These are phyloP conservation scores for Eublepharis macularius DNA, from an alignment of 2,113 vertebrate species.

Conservation along the genomic window DNA sequence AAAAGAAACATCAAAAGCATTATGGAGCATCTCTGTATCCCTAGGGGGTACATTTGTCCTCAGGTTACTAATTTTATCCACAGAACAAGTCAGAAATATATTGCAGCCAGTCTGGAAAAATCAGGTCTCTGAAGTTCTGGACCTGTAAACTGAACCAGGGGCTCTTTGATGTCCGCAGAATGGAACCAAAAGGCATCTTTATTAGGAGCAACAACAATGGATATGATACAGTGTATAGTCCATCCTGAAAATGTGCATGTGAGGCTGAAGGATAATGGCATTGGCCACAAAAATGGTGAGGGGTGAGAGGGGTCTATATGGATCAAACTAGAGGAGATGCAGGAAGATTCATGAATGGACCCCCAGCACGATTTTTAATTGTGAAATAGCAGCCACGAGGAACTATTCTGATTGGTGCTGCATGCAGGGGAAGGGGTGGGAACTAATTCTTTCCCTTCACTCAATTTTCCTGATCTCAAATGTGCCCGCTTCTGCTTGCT, in stretches of 20 bases:
- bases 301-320: background rate
- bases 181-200: background rate
- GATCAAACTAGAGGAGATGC: too few relatives aligned
- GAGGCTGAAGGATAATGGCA: background rate
- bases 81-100: background rate
- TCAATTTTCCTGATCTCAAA: too few relatives aligned
- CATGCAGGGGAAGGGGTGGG: too few relatives aligned
- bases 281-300: background rate
- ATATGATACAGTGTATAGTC: background rate
- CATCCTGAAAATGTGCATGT: background rate
- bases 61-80: background rate
- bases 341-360: too few relatives aligned
- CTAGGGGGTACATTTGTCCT: background rate
- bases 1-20: background rate
- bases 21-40: background rate
- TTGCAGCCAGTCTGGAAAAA: slow-evolving; percentile 3
- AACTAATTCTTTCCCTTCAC: too few relatives aligned
- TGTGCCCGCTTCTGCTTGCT: too few relatives aligned
- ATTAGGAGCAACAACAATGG: background rate
- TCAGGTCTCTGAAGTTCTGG: background rate
- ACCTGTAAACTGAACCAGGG: background rate
- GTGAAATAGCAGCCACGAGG: too few relatives aligned
- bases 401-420: too few relatives aligned
- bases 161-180: background rate
- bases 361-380: too few relatives aligned